phyloP scores from a whole-genome alignment of 2,797 vertebrate species.

The Poecilia velifera region DNA sequence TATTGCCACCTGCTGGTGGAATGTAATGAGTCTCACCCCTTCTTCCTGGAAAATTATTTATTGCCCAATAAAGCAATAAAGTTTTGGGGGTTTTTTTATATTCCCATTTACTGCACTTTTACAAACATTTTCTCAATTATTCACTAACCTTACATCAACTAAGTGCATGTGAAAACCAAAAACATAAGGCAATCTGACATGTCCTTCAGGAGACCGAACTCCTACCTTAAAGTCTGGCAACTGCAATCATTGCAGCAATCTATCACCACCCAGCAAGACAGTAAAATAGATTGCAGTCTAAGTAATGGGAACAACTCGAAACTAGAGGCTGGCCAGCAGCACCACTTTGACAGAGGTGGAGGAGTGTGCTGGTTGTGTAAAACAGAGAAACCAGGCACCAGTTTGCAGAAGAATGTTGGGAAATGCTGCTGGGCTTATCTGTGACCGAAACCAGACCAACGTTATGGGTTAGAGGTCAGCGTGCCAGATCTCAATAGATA shows the following conservation, averaged over 20 bases:
- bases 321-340: background rate
- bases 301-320: background rate
- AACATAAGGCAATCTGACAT: background rate
- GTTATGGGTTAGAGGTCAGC: background rate
- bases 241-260: background rate
- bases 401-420: background rate
- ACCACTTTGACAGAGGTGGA: background rate
- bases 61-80: background rate
- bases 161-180: background rate
- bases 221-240: background rate
- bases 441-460: constrained; percentile 4
- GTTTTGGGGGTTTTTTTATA: background rate
- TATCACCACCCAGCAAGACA: background rate
- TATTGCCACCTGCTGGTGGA: constrained; percentile 51
- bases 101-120: background rate
- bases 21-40: background rate
- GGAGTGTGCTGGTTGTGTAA: background rate
- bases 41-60: background rate
- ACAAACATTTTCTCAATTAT: background rate
- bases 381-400: background rate
- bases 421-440: constrained; percentile 27
- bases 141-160: background rate
- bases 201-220: background rate
- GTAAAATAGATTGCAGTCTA: background rate
- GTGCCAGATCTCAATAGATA: background rate